Base-by-base conservation (phyloP, 37 sponge, comb jelly and placozoan species). In the Amphimedon queenslandica region DNA sequence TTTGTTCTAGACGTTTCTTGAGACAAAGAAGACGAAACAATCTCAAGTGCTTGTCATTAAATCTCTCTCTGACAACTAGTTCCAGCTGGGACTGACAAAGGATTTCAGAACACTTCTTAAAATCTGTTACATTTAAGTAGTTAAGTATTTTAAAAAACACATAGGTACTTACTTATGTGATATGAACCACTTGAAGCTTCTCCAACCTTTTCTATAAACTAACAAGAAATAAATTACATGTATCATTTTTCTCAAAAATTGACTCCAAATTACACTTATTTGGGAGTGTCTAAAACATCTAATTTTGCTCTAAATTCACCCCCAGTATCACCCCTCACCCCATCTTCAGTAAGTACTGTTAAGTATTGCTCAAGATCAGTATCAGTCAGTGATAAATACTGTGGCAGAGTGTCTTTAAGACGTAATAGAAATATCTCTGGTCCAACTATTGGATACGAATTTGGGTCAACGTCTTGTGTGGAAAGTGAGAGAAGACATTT, bases 1-100 rank as follows among this genome's bases (percentile, higher is more conserved):
- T 85, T 80, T 93, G 91, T 63, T 93, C 94, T 18, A 93, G 70
- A 55, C 77, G 60, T 66, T 75, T 77, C 94, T 89, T 93, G 53
- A 81, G 1, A 20, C 85, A 41, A 6, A 93, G 70, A 38, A 93
- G 80, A 0, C 94, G 73, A 41, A 93, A 93, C 27, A 93, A 61
- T 8, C 94, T 80, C 30, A 80, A 76, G 33, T 71, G 51, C 80
- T 87, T 87, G 16, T 82, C 72, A 0, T 87, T 87, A 86, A 93
- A 93, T 65, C 94, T 85, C 75, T 90, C 91, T 37, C 82, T 73
- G 25, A 90, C 87, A 27, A 90, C 72, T 1, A 69, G 68, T 74
- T 90, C 91, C 40, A 90, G 41, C 20, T 79, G 39, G 4, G 87
- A 40, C 58, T 68, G 82, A 24, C 91, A 90, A n/a, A 90, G 65